A percentile compares a stretch with the other conserved stretches of the same genome.
These are phyloP conservation scores for Scleropages formosus DNA, from an alignment of 2,797 vertebrate genomes.

Conservation along the genomic window DNA sequence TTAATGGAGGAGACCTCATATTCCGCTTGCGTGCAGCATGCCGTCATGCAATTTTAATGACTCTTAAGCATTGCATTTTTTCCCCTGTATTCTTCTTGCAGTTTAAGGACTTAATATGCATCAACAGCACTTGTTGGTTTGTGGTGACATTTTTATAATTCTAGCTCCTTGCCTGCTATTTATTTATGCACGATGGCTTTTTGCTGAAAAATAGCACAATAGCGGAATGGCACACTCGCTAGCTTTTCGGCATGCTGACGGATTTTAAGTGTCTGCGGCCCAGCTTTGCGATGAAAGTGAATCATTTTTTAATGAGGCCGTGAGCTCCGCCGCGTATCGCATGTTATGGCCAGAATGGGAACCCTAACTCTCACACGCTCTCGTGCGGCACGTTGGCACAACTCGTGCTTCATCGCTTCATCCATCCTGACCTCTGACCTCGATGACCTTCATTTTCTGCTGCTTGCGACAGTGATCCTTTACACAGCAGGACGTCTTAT, in stretches of 20 bases:
- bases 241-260: slow-evolving; percentile 83
- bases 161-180: slow-evolving; percentile 83
- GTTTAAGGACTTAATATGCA: slow-evolving; percentile 84
- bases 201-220: slow-evolving; percentile 88
- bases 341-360: slow-evolving; percentile 56
- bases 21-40: slow-evolving; percentile 78
- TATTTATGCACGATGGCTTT: slow-evolving; percentile 88
- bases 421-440: slow-evolving; percentile 14
- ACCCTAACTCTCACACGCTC: slow-evolving; percentile 57
- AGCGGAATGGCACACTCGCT: slow-evolving; percentile 79
- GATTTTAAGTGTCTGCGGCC: slow-evolving; percentile 80
- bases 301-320: slow-evolving; percentile 80
- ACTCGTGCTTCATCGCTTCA: background rate
- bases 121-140: slow-evolving; percentile 84
- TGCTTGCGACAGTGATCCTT: background rate
- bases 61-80: slow-evolving; percentile 86
- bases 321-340: slow-evolving; percentile 65
- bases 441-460: background rate
- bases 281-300: slow-evolving; percentile 86
- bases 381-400: slow-evolving; percentile 38
- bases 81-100: slow-evolving; percentile 57
- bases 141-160: slow-evolving; percentile 89
- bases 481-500: background rate
- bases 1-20: slow-evolving; percentile 70
- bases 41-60: slow-evolving; percentile 93